Conservation (phyloP, 2,888 invertebrate species). For the Lepidocyrtinus sp. region DNA sequence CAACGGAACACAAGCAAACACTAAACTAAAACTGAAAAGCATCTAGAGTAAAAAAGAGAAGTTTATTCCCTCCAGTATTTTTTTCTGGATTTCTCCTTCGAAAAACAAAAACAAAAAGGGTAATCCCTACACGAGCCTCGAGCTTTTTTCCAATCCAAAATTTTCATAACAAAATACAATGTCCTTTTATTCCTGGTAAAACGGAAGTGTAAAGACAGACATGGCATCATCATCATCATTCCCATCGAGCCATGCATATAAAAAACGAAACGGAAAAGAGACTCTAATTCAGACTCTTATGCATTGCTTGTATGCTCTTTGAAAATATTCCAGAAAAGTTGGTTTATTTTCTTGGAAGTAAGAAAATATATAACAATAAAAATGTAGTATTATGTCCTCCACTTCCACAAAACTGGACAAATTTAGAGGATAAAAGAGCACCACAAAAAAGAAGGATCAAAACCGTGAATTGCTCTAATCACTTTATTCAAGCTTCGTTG, state of each 20-base stretch:
- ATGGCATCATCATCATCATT: conserved; percentile 16
- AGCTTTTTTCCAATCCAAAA: conserved; percentile 1
- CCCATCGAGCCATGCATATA: conserved; percentile 10
- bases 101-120: conserved; percentile 10
- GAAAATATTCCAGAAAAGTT: conserved; percentile 12
- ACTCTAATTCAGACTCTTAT: conserved; percentile 11
- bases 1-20: conserved; percentile 58
- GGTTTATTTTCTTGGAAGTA: conserved; percentile 8
- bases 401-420: conserved; percentile 1
- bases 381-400: not conserved
- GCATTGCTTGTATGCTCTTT: conserved; percentile 1
- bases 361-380: conserved; percentile 15
- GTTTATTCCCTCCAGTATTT: conserved; percentile 13
- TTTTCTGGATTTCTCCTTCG: conserved; percentile 9
- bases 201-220: conserved; percentile 18
- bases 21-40: conserved; percentile 46
- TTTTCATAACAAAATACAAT: conserved; percentile 18
- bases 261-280: conserved; percentile 7
- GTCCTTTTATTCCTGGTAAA: conserved; percentile 13
- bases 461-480: conserved; percentile 15
- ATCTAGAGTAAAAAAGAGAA: conserved; percentile 14
- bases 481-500: conserved; percentile 41
- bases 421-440: not conserved
- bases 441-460: conserved; percentile 9
- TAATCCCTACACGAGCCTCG: not conserved